phyloP scores from a whole-genome alignment of 2,113 vertebrate genomes.

The Pelecanus crispus region DNA sequence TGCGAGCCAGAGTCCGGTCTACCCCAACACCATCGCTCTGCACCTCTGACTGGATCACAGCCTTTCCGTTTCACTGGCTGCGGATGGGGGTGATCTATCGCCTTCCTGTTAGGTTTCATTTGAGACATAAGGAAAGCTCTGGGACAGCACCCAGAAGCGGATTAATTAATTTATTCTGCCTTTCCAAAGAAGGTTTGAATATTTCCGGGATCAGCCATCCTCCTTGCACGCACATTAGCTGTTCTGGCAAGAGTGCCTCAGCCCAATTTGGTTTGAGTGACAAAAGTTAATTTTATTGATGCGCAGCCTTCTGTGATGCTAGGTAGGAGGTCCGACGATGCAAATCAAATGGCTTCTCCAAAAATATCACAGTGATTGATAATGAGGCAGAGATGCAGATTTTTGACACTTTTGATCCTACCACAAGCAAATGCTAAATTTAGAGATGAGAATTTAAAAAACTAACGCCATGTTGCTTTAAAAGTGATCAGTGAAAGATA shows the following conservation, averaged over 20 bases:
- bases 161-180: background rate
- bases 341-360: slow-evolving; percentile 47
- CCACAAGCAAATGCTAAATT: slow-evolving; percentile 16
- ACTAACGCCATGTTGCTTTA: background rate
- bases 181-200: background rate
- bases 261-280: slow-evolving; percentile 49
- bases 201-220: background rate
- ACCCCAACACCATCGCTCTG: background rate
- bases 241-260: slow-evolving; percentile 13
- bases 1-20: fast-evolving
- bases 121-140: background rate
- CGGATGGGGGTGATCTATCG: background rate
- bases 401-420: slow-evolving; percentile 54
- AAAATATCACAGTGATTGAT: slow-evolving; percentile 55
- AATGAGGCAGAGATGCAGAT: slow-evolving; percentile 30
- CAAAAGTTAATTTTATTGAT: slow-evolving; percentile 63
- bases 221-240: background rate
- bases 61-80: background rate
- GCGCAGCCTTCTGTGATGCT: slow-evolving; percentile 47
- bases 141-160: background rate
- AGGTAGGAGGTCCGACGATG: slow-evolving; percentile 46
- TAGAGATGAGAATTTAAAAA: background rate
- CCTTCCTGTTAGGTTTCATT: background rate
- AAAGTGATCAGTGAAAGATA: background rate
- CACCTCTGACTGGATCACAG: background rate